Evolutionary conservation across 2,113 vertebrate genomes (phyloP), one percentile per base, ranked within the genome.

Genomic region (Melierax canorus): DNA sequence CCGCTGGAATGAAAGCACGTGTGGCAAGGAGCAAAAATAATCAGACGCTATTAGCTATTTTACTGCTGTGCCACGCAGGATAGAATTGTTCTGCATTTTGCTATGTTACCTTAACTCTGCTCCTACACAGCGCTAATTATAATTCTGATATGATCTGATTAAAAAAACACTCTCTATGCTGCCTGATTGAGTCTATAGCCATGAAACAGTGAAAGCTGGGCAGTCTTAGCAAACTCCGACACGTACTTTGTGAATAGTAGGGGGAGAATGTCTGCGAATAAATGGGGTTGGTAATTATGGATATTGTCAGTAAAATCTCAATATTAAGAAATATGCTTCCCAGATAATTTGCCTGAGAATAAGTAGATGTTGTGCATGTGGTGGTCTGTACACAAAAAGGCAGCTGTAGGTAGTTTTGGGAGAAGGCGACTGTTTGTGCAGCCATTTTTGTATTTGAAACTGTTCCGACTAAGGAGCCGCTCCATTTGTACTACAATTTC

Each of bases 91-190:
- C 82, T 90, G 64, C 77, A 9, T 95, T 97, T 97, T 79, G 64
- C 81, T 90, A 81, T 96, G 94, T 97, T 97, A 97, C 97, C 95
- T 98, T 97, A 92, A 94, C 78, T 96, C 95, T 92, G 78, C 90
- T 97, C 97, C 96, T 96, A 97, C 96, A 91, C 91, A 38, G 55
- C 45, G 11, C 95, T 97, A 97, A 97, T 98, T 97, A 97, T 96
- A 98, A 87, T 93, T 82, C 88, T 96, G 73, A 93, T 96, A 94
- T 90, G 95, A 93, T 97, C 95, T 95, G 96, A 73, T 97, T 96
- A 95, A 90, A 97, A 97, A 96, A 90, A 7, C 74, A 38, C 45
- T 83, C 58, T 91, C 63, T 94, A 9, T 78, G 29, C 46, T 92
- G 58, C 96, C 48, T 97, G 92, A 82, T 92, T 73, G 94, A 95